Conservation (phyloP, 2,113 vertebrate genomes). For the Butastur rufipennis region DNA sequence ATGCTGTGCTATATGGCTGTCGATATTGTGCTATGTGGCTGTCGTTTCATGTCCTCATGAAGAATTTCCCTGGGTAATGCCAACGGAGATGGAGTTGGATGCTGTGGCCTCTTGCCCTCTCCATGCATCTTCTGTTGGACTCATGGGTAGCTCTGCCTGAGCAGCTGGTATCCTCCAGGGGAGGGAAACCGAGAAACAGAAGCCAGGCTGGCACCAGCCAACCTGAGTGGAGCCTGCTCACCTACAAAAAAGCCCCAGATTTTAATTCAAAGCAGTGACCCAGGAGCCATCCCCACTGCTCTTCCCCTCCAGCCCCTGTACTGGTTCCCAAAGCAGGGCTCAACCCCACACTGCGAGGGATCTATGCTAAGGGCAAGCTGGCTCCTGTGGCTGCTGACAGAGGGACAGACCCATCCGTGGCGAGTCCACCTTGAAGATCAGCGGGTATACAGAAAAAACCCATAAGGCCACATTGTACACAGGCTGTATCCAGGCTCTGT, state of each 20-base stretch:
- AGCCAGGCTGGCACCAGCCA: neutral
- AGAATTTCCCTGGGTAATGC: neutral
- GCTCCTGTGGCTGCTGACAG: neutral
- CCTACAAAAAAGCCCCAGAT: neutral
- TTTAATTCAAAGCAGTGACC: neutral
- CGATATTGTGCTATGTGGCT: fast-evolving
- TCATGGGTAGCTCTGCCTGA: neutral
- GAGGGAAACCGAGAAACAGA: neutral
- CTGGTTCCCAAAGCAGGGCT: neutral
- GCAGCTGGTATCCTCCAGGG: neutral
- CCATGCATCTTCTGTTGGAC: neutral
- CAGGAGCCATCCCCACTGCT: neutral
- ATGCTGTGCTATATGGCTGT: neutral
- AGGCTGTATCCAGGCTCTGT: neutral
- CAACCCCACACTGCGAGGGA: fast-evolving
- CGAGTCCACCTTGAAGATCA: neutral
- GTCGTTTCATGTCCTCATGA: neutral
- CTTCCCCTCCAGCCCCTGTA: neutral
- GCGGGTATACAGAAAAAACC: neutral
- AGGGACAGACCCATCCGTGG: neutral
- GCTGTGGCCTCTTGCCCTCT: neutral
- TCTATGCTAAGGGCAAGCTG: neutral
- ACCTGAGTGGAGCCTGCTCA: neutral
- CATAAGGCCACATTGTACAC: neutral
- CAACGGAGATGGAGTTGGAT: neutral